Base-by-base conservation (phyloP, 2,888 invertebrate genomes). In the Platycheirus albimanus region DNA sequence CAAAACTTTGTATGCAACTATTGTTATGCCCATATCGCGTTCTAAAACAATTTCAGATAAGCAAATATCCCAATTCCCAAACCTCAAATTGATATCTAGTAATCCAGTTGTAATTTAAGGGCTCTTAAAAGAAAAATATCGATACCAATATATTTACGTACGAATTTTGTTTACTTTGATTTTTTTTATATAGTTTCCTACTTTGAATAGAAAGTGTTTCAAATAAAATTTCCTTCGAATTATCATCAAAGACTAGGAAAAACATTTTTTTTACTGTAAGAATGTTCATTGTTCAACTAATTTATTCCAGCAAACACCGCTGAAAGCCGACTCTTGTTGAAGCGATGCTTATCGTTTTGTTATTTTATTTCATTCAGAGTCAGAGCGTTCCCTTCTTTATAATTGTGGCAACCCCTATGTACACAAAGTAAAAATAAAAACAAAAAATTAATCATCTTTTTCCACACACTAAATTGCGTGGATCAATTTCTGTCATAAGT, bases 401-500 rank as follows among this genome's bases (percentile, higher is more conserved):
- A 61, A 61, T 61, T 45, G 45, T 45, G 13, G 30, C 15, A 47
- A 6, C 61, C 43, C 17, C 17, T 61, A 49, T 33, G 47, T 28
- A 28, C n/a, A 11, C 10, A 49, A 47, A 47, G 15, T 10, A 41
- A 28, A 61, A 45, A 41, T 30, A 33, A 64, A 58, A 15, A 66
- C 47, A 41, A 36, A 56, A 45, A 58, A 70, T 74, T 74, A 66
- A 45, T 66, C 54, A 56, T 67, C 24, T 13, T 51, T 70, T 51
- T 67, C 41, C 41, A 43, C 47, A 15, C 49, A 61, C 56, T 45
- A 33, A 76, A 61, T 69, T 54, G 51, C 47, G 36, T 56, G 56
- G 43, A 77, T 77, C 71, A 77, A 77, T 77, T 77, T 56, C 43
- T 41, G 43, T 41, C 54, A 63, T 47, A 66, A 61, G 61, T 45